phyloP scores from a whole-genome alignment of 2,888 invertebrate species.

The Malacosoma neustria region DNA sequence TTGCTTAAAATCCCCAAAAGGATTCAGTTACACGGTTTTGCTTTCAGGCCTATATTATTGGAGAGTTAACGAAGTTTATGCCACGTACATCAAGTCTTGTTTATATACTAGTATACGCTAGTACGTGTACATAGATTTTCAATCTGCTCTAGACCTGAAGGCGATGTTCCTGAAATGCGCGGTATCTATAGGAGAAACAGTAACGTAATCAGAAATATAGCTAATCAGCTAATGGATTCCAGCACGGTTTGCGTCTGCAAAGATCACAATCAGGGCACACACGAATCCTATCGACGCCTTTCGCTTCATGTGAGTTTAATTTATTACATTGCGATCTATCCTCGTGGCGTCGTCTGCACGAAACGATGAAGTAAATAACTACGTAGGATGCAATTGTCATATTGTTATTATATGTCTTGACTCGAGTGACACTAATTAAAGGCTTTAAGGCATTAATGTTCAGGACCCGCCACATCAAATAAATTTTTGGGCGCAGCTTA shows the following conservation, averaged over 20 bases:
- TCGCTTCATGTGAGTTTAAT: constrained; percentile 1
- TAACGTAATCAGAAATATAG: constrained; percentile 33
- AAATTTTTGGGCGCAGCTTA: no score
- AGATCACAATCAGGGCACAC: constrained; percentile 40
- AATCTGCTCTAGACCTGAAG: neutral
- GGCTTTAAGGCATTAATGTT: no score
- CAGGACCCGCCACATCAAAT: no score
- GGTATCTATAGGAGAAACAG: constrained; percentile 18
- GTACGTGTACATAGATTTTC: neutral
- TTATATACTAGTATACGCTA: no score
- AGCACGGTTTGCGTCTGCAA: constrained; percentile 30
- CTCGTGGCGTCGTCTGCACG: no score
- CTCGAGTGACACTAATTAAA: no score
- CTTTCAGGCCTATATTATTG: constrained; percentile 48
- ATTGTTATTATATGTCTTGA: no score
- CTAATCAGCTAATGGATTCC: constrained; percentile 57
- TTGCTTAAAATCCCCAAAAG: constrained; percentile 53
- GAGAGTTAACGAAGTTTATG: constrained; percentile 14
- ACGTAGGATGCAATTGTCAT: no score
- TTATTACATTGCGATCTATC: neutral
- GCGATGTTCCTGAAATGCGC: neutral
- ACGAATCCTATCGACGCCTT: constrained; percentile 4
- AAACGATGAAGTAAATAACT: no score
- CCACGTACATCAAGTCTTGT: no score
- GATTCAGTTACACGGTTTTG: constrained; percentile 56